phyloP scores from a whole-genome alignment of 2,888 invertebrate species.

The Bedellia somnulentella region DNA sequence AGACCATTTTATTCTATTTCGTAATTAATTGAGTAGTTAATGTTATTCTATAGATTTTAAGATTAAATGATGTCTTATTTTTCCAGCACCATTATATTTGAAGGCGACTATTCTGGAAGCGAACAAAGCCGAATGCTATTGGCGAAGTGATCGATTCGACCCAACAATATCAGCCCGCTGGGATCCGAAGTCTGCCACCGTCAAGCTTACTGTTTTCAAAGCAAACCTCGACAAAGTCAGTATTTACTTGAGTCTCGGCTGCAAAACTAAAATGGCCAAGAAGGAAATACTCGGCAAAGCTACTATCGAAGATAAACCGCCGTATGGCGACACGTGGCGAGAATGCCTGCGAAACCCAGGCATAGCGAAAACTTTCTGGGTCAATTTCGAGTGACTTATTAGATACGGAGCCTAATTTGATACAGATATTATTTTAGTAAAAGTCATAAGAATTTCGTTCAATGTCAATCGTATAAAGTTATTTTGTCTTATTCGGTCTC shows the following conservation, averaged over 20 bases:
- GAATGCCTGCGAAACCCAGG: slow-evolving; percentile 60
- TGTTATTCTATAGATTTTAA: too few species aligned
- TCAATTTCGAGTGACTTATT: slow-evolving; percentile 50
- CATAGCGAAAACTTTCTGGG: slow-evolving; percentile 60
- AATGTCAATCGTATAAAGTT: too few species aligned
- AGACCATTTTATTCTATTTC: too few species aligned
- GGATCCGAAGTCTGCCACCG: slow-evolving; percentile 66
- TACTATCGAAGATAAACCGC: slow-evolving; percentile 63
- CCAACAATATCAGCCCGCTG: slow-evolving; percentile 79
- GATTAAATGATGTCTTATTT: too few species aligned
- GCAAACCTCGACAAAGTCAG: slow-evolving; percentile 65
- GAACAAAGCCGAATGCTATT: slow-evolving; percentile 59
- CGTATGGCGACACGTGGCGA: slow-evolving; percentile 63
- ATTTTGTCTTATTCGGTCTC: too few species aligned
- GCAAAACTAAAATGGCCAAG: slow-evolving; percentile 68
- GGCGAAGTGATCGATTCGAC: slow-evolving; percentile 75
- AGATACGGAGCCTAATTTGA: neutral
- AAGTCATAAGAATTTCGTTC: too few species aligned
- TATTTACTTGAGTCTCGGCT: slow-evolving; percentile 66
- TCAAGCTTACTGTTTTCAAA: slow-evolving; percentile 65
- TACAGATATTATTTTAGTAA: neutral
- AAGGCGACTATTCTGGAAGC: slow-evolving; percentile 76
- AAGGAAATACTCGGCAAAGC: slow-evolving; percentile 70
- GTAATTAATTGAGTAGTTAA: too few species aligned
- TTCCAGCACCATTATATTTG: slow-evolving; percentile 70